Evolutionary conservation across 2,797 vertebrate genomes (phyloP), one percentile per base, ranked within the genome.

Genomic region (Pantherophis vulpinus): DNA sequence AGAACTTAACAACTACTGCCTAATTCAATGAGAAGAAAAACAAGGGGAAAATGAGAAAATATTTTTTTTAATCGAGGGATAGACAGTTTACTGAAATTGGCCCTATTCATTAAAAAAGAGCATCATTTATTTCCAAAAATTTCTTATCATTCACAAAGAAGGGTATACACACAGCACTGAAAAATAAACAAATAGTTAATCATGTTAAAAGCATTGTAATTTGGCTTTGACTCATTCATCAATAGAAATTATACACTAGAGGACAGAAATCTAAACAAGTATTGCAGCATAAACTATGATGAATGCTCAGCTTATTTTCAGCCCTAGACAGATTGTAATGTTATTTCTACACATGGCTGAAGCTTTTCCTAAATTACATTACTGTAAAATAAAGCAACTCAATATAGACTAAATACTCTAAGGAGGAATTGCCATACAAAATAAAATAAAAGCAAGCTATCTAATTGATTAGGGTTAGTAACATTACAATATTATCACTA

Each of bases 111-210:
- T 32, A 23, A 88, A 93, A 91, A 93, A 79, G 10, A 90, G 7
- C 47, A 37, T 18, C 91, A 88, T 56, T 90, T 94, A 92, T 18
- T 0, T 91, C 91, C 96, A 18, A 95, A 91, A 87, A 47, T 91
- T 95, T 94, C 92, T 93, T 93, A 93, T 90, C 63, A 93, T 93
- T 90, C 91, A 92, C 87, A 93, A 87, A 94, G 89, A 93, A 37
- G 3, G 29, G 59, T 60, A 83, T 74, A 61, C 6, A 61, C 14
- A 90, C 18, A 56, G 16, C 87, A 12, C 0, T 27, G 92, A 60
- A 91, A 83, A 18, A 13, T 0, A 20, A 91, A 66, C 4, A 89
- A 10, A 13, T 91, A 61, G 91, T 87, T 88, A 91, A 18, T 11
- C 23, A 93, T 4, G 90, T 58, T 32, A 91, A 47, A 2, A 20